Percentiles rank a stretch among this genome's conserved stretches.
Evolutionary conservation across 2,797 vertebrate species (phyloP).

Genomic region (Manis javanica): DNA sequence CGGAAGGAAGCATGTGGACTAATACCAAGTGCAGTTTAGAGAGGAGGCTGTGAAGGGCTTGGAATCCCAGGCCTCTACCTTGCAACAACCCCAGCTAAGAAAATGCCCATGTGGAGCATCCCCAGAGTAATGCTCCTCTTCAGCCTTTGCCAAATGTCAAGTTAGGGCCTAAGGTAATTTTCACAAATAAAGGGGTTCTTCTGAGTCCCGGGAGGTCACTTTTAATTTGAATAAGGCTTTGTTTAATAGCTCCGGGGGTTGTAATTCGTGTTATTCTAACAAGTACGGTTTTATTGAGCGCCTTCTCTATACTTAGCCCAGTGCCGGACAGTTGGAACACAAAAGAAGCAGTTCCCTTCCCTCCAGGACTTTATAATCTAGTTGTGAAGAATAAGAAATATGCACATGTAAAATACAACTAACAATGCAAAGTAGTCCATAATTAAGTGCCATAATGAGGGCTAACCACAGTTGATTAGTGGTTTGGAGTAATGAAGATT

Average conservation of each 20-base stretch:
- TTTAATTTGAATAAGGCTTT: constrained; percentile 67
- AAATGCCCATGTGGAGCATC: neutral
- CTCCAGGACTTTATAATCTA: constrained; percentile 60
- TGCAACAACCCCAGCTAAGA: neutral
- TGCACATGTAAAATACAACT: constrained; percentile 58
- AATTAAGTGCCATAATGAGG: constrained; percentile 74
- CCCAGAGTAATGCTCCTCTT: neutral
- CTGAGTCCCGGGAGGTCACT: constrained; percentile 5
- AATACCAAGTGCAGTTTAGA: neutral
- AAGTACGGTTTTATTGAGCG: constrained; percentile 61
- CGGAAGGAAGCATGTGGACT: neutral
- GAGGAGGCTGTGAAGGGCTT: neutral
- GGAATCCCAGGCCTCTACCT: neutral
- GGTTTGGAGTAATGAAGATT: constrained; percentile 76
- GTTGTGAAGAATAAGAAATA: constrained; percentile 70
- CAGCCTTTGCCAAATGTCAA: neutral
- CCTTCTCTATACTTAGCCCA: constrained; percentile 41
- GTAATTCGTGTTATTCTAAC: constrained; percentile 52
- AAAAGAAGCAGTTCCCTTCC: constrained; percentile 60
- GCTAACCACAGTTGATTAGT: constrained; percentile 73
- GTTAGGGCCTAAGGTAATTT: constrained; percentile 12
- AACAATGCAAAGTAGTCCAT: constrained; percentile 64
- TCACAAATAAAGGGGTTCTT: constrained; percentile 32
- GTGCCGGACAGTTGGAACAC: neutral
- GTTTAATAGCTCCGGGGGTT: constrained; percentile 16